Evolutionary conservation across 2,113 vertebrate genomes (phyloP), one percentile per base, ranked within the genome.

Genomic region (Marcusenius ussheri): DNA sequence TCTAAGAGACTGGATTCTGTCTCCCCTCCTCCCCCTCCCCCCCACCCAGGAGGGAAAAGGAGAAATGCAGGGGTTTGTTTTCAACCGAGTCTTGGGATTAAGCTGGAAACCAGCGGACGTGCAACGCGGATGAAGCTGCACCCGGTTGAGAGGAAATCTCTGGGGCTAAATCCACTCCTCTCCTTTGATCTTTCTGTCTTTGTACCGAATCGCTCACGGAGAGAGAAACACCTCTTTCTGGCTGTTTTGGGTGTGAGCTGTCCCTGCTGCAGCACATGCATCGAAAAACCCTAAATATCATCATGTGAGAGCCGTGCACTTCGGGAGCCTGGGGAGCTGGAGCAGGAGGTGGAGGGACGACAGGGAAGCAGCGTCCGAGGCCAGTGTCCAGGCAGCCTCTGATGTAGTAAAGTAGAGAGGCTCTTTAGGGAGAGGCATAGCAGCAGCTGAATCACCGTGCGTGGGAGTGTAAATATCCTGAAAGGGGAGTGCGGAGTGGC

Each of bases 391-490:
- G 85, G 50, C 88, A 51, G 74, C 70, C 51, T 90, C 66, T 91
- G 89, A 90, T 89, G 89, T 87, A 90, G 83, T 74, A 90, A 89
- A 91, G 91, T 88, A 88, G 89, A 90, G 91, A 39, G 89, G 83
- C 46, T 51, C 21, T 88, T 83, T 89, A 70, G 84, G 49, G 88
- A 91, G 58, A 88, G 58, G 91, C 91, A 89, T 90, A 90, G 91
- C 89, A 92, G 88, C 92, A 92, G 92, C 91, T 93, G 92, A 93
- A 93, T 93, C 93, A 93, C 90, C 83, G 74, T 92, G 92, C 89
- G 93, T 93, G 91, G 92, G 93, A 92, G 93, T 93, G 90, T 90
- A 92, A 92, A 93, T 92, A 93, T 92, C 92, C 92, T 93, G 91
- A 90, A 92, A 93, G 91, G 91, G 91, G 92, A 93, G 91, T 93